Percentiles rank a stretch among this genome's conserved stretches.
Evolutionary conservation across 2,113 vertebrate genomes (phyloP).

Genomic region (Lagenorhynchus albirostris): DNA sequence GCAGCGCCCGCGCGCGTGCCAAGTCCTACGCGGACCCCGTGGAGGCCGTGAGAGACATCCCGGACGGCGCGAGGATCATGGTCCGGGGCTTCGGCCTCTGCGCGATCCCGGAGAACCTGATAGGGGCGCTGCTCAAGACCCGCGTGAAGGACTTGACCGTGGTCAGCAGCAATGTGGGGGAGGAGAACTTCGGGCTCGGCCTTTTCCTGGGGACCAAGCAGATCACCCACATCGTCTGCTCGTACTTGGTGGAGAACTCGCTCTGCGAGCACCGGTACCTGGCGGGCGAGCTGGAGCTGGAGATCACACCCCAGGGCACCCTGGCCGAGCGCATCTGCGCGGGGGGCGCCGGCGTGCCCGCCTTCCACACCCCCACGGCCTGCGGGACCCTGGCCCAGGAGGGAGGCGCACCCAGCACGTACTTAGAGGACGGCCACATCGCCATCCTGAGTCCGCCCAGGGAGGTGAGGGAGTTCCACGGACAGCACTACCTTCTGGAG

Average conservation of each 20-base stretch:
- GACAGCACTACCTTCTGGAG: conserved; percentile 90
- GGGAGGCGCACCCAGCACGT: conserved; percentile 93
- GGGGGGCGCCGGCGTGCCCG: conserved; percentile 91
- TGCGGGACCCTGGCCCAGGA: conserved; percentile 93
- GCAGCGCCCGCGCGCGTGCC: conserved; percentile 77
- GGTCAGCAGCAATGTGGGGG: conserved; percentile 94
- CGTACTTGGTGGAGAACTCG: conserved; percentile 90
- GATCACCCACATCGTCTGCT: conserved; percentile 92
- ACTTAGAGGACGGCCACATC: conserved; percentile 88
- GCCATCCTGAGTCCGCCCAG: conserved; percentile 87
- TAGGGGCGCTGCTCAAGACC: conserved; percentile 88
- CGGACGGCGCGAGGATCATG: conserved; percentile 87
- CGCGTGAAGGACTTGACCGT: conserved; percentile 89
- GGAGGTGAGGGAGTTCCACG: conserved; percentile 89
- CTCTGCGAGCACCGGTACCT: conserved; percentile 93
- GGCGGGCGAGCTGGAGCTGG: conserved; percentile 91
- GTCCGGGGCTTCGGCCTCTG: conserved; percentile 94
- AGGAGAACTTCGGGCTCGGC: conserved; percentile 92
- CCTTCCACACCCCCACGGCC: conserved; percentile 93
- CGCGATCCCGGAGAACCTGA: conserved; percentile 94
- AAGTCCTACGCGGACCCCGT: conserved; percentile 87
- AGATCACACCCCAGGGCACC: conserved; percentile 93
- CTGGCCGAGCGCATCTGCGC: conserved; percentile 92
- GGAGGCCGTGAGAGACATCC: conserved; percentile 90
- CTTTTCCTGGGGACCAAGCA: conserved; percentile 90